Evolutionary conservation across 2,888 invertebrate genomes (phyloP).

Genomic region (Drosophila neonasuta): DNA sequence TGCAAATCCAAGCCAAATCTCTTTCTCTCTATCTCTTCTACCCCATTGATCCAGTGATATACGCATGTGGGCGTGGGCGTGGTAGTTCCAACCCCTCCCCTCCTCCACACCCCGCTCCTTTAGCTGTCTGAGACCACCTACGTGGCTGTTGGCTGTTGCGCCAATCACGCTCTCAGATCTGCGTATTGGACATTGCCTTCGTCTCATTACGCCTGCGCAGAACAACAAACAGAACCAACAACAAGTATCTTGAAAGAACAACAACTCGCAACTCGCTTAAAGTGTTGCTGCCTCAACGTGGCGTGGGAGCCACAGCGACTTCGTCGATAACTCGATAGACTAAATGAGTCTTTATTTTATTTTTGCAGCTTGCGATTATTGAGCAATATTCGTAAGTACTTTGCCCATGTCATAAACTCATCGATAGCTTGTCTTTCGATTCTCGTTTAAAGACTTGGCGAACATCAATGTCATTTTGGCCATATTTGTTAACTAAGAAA

Average conservation of each 20-base stretch:
- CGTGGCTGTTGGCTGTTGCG: conserved; percentile 45
- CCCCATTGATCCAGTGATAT: conserved; percentile 48
- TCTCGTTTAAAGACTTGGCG: neutral
- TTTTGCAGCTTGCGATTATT: conserved; percentile 48
- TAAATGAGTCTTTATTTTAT: conserved; percentile 53
- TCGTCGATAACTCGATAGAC: conserved; percentile 64
- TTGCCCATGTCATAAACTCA: conserved; percentile 38
- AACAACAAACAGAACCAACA: conserved; percentile 17
- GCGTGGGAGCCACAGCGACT: conserved; percentile 60
- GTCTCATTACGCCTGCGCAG: conserved; percentile 79
- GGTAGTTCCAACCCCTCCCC: neutral
- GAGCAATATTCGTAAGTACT: conserved; percentile 53
- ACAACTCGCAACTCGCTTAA: conserved; percentile 1
- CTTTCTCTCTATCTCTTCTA: neutral
- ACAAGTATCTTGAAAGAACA: conserved; percentile 8
- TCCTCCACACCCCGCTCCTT: no score
- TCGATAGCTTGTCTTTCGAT: neutral
- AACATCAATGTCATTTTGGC: conserved; percentile 3
- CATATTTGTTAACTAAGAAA: neutral
- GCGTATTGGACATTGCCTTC: conserved; percentile 71
- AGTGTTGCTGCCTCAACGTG: conserved; percentile 22
- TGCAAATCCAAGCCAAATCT: conserved; percentile 56
- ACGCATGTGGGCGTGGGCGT: conserved; percentile 51
- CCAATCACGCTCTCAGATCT: conserved; percentile 68
- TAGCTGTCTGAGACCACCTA: conserved; percentile 63